These are phyloP conservation scores for Drosophila mulleri DNA, from an alignment of 2,888 invertebrate genomes.

Conservation along the genomic window DNA sequence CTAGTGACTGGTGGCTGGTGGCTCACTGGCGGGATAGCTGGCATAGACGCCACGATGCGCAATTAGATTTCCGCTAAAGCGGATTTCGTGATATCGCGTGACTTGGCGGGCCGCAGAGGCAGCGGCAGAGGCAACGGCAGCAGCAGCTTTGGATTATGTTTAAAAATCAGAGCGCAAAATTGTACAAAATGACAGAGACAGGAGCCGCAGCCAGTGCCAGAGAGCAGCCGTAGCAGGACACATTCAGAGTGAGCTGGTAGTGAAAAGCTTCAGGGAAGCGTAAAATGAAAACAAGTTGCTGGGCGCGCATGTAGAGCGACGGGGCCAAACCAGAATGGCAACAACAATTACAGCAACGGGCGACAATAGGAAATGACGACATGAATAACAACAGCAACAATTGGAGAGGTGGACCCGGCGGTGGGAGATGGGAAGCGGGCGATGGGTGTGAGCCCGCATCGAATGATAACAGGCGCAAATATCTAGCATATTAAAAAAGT, in stretches of 20 bases:
- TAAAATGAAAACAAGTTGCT: conserved; percentile 81
- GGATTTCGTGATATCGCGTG: conserved; percentile 80
- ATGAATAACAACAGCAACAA: conserved; percentile 75
- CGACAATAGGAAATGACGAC: conserved; percentile 79
- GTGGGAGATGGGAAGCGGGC: too few relatives aligned
- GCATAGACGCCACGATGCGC: conserved; percentile 70
- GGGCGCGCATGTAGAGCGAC: conserved; percentile 73
- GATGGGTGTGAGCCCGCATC: conserved; percentile 39
- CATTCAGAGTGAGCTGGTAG: conserved; percentile 30
- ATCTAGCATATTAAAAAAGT: conserved; percentile 80
- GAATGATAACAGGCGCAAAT: conserved; percentile 78
- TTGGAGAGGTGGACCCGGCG: background rate
- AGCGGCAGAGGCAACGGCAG: conserved; percentile 10
- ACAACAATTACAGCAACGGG: conserved; percentile 77
- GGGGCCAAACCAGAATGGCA: conserved; percentile 75
- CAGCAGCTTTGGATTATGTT: conserved; percentile 71
- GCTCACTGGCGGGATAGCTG: background rate
- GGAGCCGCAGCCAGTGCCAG: conserved; percentile 23
- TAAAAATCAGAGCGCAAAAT: conserved; percentile 81
- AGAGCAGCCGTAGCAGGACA: conserved; percentile 10
- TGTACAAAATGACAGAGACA: conserved; percentile 76
- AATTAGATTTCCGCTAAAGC: conserved; percentile 81
- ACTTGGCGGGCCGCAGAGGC: conserved; percentile 66
- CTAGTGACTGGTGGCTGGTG: background rate
- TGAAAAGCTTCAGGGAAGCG: conserved; percentile 77